Evolutionary conservation across 2,888 invertebrate genomes (phyloP).

Genomic region (Branchinecta sandiegonensis): DNA sequence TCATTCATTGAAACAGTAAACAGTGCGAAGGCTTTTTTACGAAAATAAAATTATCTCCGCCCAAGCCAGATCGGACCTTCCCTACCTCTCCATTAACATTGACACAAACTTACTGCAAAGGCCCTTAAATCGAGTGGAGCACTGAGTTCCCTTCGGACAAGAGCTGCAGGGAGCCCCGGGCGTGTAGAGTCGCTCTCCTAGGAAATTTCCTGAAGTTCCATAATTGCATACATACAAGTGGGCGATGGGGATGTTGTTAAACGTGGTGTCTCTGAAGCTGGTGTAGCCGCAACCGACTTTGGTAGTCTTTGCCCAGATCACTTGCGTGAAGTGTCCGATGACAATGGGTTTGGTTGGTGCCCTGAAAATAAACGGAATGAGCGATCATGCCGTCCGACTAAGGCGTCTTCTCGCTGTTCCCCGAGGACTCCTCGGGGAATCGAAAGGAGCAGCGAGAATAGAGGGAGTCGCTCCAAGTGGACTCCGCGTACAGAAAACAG

Average conservation of each 20-base stretch:
- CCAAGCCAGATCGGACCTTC: too few species aligned
- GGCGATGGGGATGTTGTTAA: constrained; percentile 35
- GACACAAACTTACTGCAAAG: constrained; percentile 27
- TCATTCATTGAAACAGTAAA: too few species aligned
- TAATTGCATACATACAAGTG: constrained; percentile 74
- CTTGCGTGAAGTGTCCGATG: constrained; percentile 42
- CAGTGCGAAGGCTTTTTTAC: too few species aligned
- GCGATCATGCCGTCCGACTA: too few species aligned
- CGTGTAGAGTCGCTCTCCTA: constrained; percentile 32
- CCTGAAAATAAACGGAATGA: neutral
- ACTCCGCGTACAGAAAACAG: too few species aligned
- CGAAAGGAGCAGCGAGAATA: too few species aligned
- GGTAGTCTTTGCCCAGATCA: constrained; percentile 75
- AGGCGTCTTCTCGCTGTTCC: too few species aligned
- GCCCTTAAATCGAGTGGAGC: constrained; percentile 30
- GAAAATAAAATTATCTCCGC: too few species aligned
- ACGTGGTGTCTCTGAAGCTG: constrained; percentile 53
- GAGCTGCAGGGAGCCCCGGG: constrained; percentile 31
- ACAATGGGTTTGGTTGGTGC: constrained; percentile 9
- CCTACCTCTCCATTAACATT: too few species aligned
- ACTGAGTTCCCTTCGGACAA: constrained; percentile 31
- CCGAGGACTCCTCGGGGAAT: too few species aligned
- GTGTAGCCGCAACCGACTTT: constrained; percentile 74
- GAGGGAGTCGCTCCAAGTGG: too few species aligned
- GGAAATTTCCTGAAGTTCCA: constrained; percentile 46